Evolutionary conservation across 2,797 vertebrate genomes (phyloP).

Genomic region (Netta rufina): DNA sequence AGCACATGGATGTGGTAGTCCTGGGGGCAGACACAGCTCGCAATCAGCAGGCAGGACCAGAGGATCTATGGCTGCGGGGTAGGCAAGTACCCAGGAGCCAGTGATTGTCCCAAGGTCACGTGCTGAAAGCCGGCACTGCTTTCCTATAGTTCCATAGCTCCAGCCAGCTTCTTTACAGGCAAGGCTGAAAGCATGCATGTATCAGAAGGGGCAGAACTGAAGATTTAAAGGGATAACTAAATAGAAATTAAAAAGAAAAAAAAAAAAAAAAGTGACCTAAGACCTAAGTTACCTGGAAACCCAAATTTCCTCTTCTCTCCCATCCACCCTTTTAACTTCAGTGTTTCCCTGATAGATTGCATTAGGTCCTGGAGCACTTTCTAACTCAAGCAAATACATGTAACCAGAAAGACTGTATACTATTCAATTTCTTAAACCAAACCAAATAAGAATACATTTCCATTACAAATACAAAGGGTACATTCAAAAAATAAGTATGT

Average conservation of each 20-base stretch:
- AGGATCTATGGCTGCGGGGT: rapidly evolving
- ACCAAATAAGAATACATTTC: not conserved
- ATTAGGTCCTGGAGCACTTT: not conserved
- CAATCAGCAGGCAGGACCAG: not conserved
- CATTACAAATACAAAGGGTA: not conserved
- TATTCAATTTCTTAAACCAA: conserved; percentile 3
- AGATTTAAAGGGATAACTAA: not conserved
- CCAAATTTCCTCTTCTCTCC: not conserved
- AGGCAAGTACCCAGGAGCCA: not conserved
- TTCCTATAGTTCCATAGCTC: not conserved
- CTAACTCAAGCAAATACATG: not conserved
- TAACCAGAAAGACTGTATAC: not conserved
- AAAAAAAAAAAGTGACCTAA: not conserved
- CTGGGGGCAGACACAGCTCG: not conserved
- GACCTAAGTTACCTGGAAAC: not conserved
- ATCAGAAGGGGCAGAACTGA: not conserved
- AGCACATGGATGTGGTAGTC: not conserved
- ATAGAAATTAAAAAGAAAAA: too few species aligned
- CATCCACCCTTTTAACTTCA: not conserved
- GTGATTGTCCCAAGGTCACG: not conserved
- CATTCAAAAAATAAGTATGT: not conserved
- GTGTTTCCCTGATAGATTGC: not conserved
- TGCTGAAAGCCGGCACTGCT: not conserved
- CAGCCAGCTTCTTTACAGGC: not conserved
- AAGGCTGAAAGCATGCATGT: not conserved